phyloP scores from a whole-genome alignment of 2,113 vertebrate species.

The Cichladusa arquata region DNA sequence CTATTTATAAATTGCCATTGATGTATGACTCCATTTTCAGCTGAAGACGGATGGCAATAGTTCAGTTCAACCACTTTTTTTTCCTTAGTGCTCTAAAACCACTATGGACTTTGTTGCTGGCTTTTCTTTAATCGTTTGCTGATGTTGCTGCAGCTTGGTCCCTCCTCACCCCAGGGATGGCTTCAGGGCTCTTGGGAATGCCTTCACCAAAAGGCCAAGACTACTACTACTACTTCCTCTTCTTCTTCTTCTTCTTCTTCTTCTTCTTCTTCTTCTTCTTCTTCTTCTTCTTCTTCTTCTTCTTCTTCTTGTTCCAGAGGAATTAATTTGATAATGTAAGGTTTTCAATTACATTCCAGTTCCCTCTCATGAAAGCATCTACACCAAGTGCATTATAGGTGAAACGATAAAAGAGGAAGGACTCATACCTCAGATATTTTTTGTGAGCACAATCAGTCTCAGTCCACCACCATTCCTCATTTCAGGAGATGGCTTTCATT shows the following conservation, averaged over 20 bases:
- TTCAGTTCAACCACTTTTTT: neutral
- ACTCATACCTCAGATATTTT: neutral
- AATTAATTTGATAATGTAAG: neutral
- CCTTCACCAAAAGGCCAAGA: neutral
- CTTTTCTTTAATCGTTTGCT: neutral
- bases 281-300: too few species aligned
- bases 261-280: neutral
- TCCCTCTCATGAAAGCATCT: neutral
- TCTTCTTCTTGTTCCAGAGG: neutral
- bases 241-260: neutral
- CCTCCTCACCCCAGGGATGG: neutral
- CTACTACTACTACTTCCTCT: neutral
- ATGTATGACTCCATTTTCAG: neutral
- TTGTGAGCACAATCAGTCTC: neutral
- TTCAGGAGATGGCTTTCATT: neutral
- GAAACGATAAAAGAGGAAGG: neutral
- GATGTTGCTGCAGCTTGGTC: neutral
- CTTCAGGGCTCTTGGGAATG: neutral
- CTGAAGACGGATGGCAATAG: neutral
- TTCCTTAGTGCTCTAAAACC: neutral
- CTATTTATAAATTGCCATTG: constrained; percentile 15
- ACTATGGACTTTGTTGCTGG: neutral
- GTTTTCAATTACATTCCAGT: neutral
- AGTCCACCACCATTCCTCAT: neutral
- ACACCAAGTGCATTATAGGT: neutral